phyloP scores from a whole-genome alignment of 2,888 invertebrate genomes.

The Torymus texanus region DNA sequence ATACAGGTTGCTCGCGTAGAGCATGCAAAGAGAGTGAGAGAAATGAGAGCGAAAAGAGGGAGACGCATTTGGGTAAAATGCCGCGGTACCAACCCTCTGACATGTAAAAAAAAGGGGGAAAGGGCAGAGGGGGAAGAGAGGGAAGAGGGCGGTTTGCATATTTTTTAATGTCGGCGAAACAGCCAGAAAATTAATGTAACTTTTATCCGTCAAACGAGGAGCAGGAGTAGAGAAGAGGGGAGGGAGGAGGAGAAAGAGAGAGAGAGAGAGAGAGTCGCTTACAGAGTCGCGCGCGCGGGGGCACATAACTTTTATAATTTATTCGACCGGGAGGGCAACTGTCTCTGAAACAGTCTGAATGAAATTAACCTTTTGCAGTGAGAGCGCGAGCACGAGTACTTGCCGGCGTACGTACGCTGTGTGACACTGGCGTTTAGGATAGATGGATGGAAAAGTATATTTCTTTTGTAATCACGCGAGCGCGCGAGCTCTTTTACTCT shows the following conservation, averaged over 20 bases:
- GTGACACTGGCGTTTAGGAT: conserved; percentile 53
- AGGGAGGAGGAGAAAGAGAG: neutral
- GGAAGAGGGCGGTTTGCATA: conserved; percentile 67
- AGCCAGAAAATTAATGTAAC: conserved; percentile 67
- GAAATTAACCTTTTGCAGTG: conserved; percentile 55
- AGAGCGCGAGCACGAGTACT: conserved; percentile 21
- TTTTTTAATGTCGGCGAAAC: conserved; percentile 69
- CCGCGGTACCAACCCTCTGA: conserved; percentile 66
- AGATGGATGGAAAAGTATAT: conserved; percentile 55
- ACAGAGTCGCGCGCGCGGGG: neutral
- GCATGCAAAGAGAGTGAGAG: conserved; percentile 52
- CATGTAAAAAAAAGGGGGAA: conserved; percentile 64
- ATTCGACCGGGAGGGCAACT: conserved; percentile 55
- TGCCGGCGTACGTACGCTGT: conserved; percentile 25
- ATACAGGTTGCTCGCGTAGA: neutral
- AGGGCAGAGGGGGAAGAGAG: neutral
- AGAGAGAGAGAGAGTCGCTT: neutral
- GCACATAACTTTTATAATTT: conserved; percentile 56
- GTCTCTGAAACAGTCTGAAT: conserved; percentile 57
- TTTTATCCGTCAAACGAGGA: conserved; percentile 63
- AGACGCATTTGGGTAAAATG: conserved; percentile 63
- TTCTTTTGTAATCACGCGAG: conserved; percentile 53
- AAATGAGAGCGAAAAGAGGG: conserved; percentile 53
- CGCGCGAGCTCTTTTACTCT: neutral
- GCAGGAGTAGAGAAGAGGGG: neutral